Conservation (phyloP, 1,140 invertebrate genomes). For the Hetaerina americana region DNA sequence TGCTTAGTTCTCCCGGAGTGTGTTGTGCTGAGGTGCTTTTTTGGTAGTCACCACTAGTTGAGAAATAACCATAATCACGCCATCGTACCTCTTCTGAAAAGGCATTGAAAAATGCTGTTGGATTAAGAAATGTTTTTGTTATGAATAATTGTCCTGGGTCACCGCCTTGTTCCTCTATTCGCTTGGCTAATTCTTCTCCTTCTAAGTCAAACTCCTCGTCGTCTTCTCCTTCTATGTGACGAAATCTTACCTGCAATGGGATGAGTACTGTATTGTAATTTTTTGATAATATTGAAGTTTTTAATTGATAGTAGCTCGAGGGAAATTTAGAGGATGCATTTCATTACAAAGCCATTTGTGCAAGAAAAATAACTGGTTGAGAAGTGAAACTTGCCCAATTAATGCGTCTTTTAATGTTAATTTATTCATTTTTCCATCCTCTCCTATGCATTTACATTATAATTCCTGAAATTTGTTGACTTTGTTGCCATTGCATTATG, state of each 20-base stretch:
- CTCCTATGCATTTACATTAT: no score
- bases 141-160: background rate
- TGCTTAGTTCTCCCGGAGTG: background rate
- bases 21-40: background rate
- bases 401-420: no score
- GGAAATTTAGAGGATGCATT: no score
- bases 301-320: no score
- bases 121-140: slow-evolving; percentile 24
- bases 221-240: slow-evolving; percentile 24
- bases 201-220: slow-evolving; percentile 25
- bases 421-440: no score
- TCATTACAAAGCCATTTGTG: no score
- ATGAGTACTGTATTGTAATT: no score
- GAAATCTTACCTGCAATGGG: slow-evolving; percentile 21
- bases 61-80: background rate
- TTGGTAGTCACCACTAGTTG: background rate
- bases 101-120: background rate
- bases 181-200: slow-evolving; percentile 12
- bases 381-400: no score
- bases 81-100: background rate
- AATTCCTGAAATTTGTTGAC: no score
- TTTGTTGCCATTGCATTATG: no score
- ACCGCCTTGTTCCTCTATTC: background rate
- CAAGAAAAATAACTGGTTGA: no score
- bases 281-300: no score